A percentile compares a stretch with the other conserved stretches of the same genome.
Evolutionary conservation across 2,113 vertebrate genomes (phyloP).

Genomic region (Syrmaticus mikado): DNA sequence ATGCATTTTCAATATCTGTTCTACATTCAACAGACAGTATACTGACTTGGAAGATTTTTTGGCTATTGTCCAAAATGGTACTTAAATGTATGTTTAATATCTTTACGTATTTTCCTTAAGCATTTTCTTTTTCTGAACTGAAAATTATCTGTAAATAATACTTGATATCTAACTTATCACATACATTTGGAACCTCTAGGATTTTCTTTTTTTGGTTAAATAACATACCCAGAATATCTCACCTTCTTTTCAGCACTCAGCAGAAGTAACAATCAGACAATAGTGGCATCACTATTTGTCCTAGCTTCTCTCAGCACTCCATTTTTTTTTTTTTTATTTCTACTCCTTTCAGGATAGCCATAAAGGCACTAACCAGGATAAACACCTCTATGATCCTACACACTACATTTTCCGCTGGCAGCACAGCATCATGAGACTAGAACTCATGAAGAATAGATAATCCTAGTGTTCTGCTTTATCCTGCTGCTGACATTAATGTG

Average conservation of each 20-base stretch:
- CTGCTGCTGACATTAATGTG: background rate
- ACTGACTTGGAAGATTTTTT: background rate
- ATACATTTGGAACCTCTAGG: background rate
- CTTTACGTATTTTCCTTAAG: background rate
- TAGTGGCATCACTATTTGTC: background rate
- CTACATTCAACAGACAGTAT: background rate
- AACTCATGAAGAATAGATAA: background rate
- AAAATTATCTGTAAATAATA: background rate
- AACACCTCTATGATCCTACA: background rate
- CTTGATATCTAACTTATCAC: background rate
- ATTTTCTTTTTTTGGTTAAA: background rate
- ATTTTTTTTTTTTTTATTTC: background rate
- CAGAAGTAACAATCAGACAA: background rate
- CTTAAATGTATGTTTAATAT: background rate
- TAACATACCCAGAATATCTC: background rate
- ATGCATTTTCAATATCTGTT: background rate
- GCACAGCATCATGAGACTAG: background rate
- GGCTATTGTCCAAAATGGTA: background rate
- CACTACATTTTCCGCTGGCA: background rate
- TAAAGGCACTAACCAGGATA: background rate
- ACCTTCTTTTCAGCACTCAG: background rate
- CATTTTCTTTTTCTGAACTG: background rate
- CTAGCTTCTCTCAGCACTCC: background rate
- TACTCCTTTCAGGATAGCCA: background rate
- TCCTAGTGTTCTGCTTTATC: background rate